These are phyloP conservation scores for Ypsolopha sequella DNA, from an alignment of 2,888 invertebrate species.

Conservation along the genomic window DNA sequence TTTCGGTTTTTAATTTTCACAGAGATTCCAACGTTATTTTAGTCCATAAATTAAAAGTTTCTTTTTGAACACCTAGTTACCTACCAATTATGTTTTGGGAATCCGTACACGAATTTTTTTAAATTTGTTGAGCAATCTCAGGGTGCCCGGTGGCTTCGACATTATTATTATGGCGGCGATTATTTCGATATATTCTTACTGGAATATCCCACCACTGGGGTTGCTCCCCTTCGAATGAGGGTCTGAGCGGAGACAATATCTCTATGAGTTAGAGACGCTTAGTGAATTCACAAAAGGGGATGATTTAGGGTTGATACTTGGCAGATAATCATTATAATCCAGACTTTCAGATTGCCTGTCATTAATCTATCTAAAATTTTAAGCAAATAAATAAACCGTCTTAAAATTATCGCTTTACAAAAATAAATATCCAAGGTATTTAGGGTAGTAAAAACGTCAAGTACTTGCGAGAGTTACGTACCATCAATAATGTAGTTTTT, in stretches of 20 bases:
- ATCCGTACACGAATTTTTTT: slow-evolving; percentile 14
- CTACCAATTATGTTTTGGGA: neutral
- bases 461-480: neutral
- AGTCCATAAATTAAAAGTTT: slow-evolving; percentile 20
- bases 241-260: slow-evolving; percentile 45
- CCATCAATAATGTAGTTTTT: neutral
- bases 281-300: slow-evolving; percentile 40
- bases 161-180: slow-evolving; percentile 44
- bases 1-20: slow-evolving; percentile 34
- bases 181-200: slow-evolving; percentile 47
- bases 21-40: slow-evolving; percentile 22
- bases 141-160: slow-evolving; percentile 13
- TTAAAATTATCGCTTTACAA: too few relatives aligned
- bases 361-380: too few relatives aligned
- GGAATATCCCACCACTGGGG: slow-evolving; percentile 37
- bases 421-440: too few relatives aligned
- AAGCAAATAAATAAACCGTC: too few relatives aligned
- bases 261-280: slow-evolving; percentile 50
- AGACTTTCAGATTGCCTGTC: too few relatives aligned
- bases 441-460: too few relatives aligned
- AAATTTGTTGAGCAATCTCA: slow-evolving; percentile 22
- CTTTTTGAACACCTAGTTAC: slow-evolving; percentile 1
- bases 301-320: slow-evolving; percentile 30
- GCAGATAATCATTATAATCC: neutral
- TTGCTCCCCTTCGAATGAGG: slow-evolving; percentile 38